A percentile compares a stretch with the other conserved stretches of the same genome.
Evolutionary conservation across 2,797 vertebrate species (phyloP).

Genomic region (Alfaro cultratus): DNA sequence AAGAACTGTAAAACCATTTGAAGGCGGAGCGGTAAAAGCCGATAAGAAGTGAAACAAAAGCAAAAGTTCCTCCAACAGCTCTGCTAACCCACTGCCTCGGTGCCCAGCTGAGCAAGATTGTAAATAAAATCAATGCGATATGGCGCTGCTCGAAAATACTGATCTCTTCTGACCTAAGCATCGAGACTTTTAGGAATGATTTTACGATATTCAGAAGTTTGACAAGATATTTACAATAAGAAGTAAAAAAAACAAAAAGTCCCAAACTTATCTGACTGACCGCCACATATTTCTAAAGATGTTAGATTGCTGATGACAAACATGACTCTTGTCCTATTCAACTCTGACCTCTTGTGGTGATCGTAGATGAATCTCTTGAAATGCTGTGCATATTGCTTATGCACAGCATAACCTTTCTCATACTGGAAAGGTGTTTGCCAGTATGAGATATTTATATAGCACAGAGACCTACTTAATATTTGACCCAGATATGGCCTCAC

Average conservation of each 20-base stretch:
- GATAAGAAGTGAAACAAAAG: constrained; percentile 27
- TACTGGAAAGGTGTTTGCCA: neutral
- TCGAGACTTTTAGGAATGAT: neutral
- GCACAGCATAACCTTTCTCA: too few relatives aligned
- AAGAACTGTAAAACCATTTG: neutral
- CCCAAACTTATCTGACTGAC: neutral
- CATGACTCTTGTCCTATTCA: neutral
- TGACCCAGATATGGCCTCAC: neutral
- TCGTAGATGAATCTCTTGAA: neutral
- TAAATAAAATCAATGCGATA: neutral
- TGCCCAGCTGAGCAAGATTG: neutral
- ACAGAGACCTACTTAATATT: neutral
- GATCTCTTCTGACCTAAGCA: neutral
- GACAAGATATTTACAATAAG: neutral
- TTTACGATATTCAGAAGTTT: neutral
- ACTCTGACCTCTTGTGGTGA: constrained; percentile 12
- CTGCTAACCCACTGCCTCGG: neutral
- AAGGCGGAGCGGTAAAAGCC: neutral
- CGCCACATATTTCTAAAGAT: too few relatives aligned
- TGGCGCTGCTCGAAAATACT: neutral
- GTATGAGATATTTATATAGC: neutral
- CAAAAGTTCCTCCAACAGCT: fast-evolving
- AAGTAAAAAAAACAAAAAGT: neutral
- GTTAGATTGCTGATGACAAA: neutral
- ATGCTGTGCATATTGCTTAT: neutral